Evolutionary conservation across 2,113 vertebrate species (phyloP).

Genomic region (Eublepharis macularius): DNA sequence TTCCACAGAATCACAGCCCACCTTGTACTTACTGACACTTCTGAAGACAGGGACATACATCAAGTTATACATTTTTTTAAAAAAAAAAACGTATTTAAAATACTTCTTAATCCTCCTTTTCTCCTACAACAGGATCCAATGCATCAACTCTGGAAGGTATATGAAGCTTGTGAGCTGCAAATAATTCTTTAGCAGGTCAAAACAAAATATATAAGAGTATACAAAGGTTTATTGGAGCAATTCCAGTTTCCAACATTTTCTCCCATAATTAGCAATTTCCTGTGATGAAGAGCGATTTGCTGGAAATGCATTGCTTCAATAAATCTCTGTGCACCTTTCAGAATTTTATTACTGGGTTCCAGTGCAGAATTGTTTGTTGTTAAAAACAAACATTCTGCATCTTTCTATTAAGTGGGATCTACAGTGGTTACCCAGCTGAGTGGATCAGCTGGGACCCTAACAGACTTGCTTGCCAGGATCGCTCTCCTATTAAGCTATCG

Average conservation of each 20-base stretch:
- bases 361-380: background rate
- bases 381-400: background rate
- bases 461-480: too few relatives aligned
- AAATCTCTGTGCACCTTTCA: background rate
- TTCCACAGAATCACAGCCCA: background rate
- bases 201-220: background rate
- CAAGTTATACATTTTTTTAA: too few relatives aligned
- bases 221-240: background rate
- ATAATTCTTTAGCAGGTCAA: background rate
- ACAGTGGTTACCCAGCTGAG: background rate
- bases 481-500: background rate
- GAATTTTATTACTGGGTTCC: too few relatives aligned
- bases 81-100: too few relatives aligned
- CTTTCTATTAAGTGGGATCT: background rate
- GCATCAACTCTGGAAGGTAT: background rate
- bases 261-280: background rate
- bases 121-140: too few relatives aligned
- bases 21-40: background rate
- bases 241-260: background rate
- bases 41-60: background rate
- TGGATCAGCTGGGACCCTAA: background rate
- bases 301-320: background rate
- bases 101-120: too few relatives aligned
- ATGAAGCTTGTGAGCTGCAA: background rate
- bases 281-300: background rate